phyloP scores from a whole-genome alignment of 2,113 vertebrate genomes.

The Aspidoscelis tigris region DNA sequence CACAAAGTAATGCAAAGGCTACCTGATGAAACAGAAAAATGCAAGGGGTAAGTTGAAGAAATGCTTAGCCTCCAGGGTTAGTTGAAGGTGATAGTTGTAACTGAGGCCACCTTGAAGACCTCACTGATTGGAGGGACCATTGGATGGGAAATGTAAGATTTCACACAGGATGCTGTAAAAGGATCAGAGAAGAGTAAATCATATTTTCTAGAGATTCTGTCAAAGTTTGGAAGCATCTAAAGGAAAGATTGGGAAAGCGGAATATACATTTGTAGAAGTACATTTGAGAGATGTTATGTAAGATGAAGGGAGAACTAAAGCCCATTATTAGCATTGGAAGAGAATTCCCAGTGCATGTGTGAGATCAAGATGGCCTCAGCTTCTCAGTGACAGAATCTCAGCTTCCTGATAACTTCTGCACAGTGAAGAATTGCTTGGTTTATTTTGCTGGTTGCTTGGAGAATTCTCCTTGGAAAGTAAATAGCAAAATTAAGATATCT shows the following conservation, averaged over 20 bases:
- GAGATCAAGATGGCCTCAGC: neutral
- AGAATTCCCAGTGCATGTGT: neutral
- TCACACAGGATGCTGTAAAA: neutral
- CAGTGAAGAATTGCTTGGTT: neutral
- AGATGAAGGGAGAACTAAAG: neutral
- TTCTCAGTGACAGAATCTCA: neutral
- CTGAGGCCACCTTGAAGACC: too few species aligned
- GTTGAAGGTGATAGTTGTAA: neutral
- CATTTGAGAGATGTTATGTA: neutral
- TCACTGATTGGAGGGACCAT: too few species aligned
- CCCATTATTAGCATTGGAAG: neutral
- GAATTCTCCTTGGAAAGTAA: constrained; percentile 17
- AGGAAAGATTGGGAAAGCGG: neutral
- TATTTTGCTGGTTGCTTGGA: neutral
- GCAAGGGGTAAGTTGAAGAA: neutral
- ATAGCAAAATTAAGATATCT: neutral
- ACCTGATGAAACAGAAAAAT: neutral
- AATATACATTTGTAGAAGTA: neutral
- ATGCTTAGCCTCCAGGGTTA: neutral
- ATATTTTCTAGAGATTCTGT: neutral
- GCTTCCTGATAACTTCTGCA: neutral
- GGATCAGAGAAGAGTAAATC: neutral
- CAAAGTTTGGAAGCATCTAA: neutral
- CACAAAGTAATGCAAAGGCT: neutral
- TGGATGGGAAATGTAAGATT: neutral